Conservation (phyloP, 2,113 vertebrate species). For the Carassius auratus region DNA sequence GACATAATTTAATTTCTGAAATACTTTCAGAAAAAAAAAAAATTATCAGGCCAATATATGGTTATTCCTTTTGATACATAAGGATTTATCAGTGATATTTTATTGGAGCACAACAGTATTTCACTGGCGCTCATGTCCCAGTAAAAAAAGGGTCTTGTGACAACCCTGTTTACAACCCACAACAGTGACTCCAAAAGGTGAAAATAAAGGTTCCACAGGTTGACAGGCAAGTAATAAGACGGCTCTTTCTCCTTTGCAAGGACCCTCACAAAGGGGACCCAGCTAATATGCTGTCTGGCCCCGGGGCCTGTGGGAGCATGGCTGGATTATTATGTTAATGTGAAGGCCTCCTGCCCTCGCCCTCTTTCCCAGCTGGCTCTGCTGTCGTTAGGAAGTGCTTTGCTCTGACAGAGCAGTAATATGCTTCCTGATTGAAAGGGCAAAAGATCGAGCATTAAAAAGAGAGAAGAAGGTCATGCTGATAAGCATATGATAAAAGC, state of each 20-base stretch:
- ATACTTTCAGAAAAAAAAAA: not conserved
- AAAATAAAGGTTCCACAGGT: conserved; percentile 82
- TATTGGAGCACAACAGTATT: not conserved
- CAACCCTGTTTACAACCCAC: conserved; percentile 65
- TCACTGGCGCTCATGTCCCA: not conserved
- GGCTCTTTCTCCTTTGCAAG: conserved; percentile 63
- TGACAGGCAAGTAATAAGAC: conserved; percentile 86
- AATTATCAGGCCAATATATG: not conserved
- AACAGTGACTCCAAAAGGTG: conserved; percentile 67
- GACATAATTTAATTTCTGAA: not conserved
- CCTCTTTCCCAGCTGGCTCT: conserved; percentile 97
- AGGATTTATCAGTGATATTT: not conserved
- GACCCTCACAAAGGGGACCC: conserved; percentile 83
- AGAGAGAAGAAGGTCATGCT: conserved; percentile 77
- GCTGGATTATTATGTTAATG: conserved; percentile 99
- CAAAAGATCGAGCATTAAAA: conserved; percentile 88
- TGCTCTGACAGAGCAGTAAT: conserved; percentile 99
- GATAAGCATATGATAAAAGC: conserved; percentile 89
- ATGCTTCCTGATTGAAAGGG: conserved; percentile 99
- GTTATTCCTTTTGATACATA: not conserved
- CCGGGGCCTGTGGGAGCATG: conserved; percentile 90
- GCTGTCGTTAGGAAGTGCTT: conserved; percentile 96
- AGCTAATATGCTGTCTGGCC: conserved; percentile 98
- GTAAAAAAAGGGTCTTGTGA: not conserved
- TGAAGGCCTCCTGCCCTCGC: conserved; percentile 93